Base-by-base conservation (phyloP, 2,113 vertebrate species). In the Paratilapia polleni region DNA sequence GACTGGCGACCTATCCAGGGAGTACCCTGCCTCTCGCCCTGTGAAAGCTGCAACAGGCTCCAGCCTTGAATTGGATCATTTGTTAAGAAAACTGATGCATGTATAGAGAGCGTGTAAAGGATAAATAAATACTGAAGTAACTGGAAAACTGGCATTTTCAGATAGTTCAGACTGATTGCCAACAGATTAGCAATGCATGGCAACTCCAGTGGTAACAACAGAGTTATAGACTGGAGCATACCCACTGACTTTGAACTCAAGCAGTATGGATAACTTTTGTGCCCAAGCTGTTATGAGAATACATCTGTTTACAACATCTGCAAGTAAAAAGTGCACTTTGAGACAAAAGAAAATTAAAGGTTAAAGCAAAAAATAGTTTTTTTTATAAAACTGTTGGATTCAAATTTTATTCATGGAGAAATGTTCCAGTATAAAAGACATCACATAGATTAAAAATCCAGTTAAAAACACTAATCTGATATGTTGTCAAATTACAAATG, bases 121-220 rank as follows among this genome's bases (percentile, higher is more conserved):
- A 52, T 70, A 73, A 73, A 73, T 73, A 73, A 52, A 54, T n/a
- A 54, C 47, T 31, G 24, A 70, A 52, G 47, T 73, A 54, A 54
- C 54, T 73, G 66, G 66, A 73, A 73, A 73, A 52, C 10, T 31
- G 66, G 26, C 43, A 52, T 73, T 34, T 73, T 73, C 68, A 73
- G 43, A 70, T 28, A 70, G 24, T 22, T 52, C 66, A 31, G 43
- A 1, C 47, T 54, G 26, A 73, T 73, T 73, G 26, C 68, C 47
- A 54, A 24, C 43, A 52, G 43, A 70, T 70, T 31, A 70, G 34
- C 36, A 61, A 68, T 68, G 36, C 41, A 38, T 49, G 57, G 8
- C 20, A 49, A 26, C 59, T 75, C 22, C 26, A 68, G 22, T 61
- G 54, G n/a, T 22, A 82, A 43, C 47, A 84, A 17, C 80, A 56